phyloP scores from a whole-genome alignment of 2,888 invertebrate species.

The Leptinotarsa peninsularis region DNA sequence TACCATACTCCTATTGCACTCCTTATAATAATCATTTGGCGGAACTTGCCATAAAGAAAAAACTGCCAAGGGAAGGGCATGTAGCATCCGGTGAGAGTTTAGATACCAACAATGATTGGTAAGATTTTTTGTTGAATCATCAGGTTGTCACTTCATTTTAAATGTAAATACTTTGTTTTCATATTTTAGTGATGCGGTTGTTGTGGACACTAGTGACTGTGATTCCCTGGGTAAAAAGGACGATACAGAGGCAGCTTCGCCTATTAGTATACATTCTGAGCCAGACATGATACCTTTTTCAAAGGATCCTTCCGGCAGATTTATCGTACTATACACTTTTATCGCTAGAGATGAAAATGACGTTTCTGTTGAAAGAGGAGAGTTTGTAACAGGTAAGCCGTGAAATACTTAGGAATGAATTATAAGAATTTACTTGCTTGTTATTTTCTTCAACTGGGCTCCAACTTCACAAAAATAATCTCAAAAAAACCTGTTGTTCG shows the following conservation, averaged over 20 bases:
- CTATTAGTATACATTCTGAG: slow-evolving; percentile 68
- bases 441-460: no score
- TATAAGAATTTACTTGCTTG: background rate
- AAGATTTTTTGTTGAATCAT: slow-evolving; percentile 27
- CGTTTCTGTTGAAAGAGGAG: slow-evolving; percentile 91
- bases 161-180: no score
- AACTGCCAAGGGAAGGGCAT: slow-evolving; percentile 79
- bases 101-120: slow-evolving; percentile 73
- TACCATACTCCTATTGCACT: slow-evolving; percentile 93
- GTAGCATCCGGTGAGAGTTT: slow-evolving; percentile 70
- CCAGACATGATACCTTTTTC: slow-evolving; percentile 77
- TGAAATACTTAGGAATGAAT: background rate
- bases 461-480: no score
- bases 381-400: slow-evolving; percentile 84
- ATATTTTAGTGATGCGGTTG: slow-evolving; percentile 58
- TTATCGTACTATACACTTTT: slow-evolving; percentile 93
- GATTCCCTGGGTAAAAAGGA: slow-evolving; percentile 73
- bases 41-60: slow-evolving; percentile 87
- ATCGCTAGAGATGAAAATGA: slow-evolving; percentile 94
- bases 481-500: no score
- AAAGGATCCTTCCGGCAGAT: slow-evolving; percentile 90
- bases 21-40: slow-evolving; percentile 83
- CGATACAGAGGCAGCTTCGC: slow-evolving; percentile 65
- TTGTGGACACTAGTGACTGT: slow-evolving; percentile 72
- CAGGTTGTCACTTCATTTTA: no score